phyloP scores from a whole-genome alignment of 2,797 vertebrate genomes.

The Ceryle rudis region DNA sequence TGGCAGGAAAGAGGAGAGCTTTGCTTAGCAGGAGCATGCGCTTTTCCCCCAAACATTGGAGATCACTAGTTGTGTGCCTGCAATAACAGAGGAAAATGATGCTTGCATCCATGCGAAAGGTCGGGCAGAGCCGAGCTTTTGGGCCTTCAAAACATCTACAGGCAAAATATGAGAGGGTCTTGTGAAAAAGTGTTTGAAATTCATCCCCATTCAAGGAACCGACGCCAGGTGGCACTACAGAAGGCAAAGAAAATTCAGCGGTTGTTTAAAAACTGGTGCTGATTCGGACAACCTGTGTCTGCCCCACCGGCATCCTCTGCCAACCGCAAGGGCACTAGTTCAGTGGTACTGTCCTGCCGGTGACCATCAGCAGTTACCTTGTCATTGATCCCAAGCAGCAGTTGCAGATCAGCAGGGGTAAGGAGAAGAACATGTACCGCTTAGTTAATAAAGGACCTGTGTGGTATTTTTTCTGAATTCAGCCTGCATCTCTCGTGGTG shows the following conservation, averaged over 20 bases:
- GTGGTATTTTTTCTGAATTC: no score
- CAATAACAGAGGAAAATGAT: neutral
- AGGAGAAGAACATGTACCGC: fast-evolving
- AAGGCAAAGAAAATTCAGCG: neutral
- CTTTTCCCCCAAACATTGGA: neutral
- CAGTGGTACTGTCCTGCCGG: neutral
- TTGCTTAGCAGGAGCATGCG: neutral
- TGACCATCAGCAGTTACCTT: fast-evolving
- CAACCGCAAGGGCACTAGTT: fast-evolving
- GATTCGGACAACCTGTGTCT: fast-evolving
- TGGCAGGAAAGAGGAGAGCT: neutral
- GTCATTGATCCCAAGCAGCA: neutral
- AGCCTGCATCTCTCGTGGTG: neutral
- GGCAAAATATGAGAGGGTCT: neutral
- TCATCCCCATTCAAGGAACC: neutral
- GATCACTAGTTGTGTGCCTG: neutral
- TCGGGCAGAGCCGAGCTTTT: neutral
- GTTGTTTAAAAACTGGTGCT: fast-evolving
- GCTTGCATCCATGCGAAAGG: neutral
- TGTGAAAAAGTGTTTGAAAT: fast-evolving
- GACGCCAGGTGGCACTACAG: constrained; percentile 56
- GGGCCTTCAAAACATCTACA: neutral
- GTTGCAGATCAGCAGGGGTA: neutral
- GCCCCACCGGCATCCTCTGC: neutral
- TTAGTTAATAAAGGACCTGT: neutral